Base-by-base conservation (phyloP, 2,888 invertebrate genomes). In the Thelaira solivaga region DNA sequence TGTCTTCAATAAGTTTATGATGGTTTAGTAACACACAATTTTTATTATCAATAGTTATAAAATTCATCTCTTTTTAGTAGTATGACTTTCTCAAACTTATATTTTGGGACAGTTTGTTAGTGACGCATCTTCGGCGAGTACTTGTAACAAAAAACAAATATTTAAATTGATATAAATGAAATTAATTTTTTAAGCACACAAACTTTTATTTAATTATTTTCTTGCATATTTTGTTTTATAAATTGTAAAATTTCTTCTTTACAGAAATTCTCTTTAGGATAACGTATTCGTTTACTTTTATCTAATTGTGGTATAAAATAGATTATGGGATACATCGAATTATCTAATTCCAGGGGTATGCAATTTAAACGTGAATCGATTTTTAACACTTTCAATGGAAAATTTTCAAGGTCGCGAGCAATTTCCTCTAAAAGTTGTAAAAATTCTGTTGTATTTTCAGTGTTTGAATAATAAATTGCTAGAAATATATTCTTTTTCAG, bases 21-120 rank as follows among this genome's bases (percentile, higher is more conserved):
- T 88, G 88, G 49, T 87, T 80, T 10, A 88, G 69, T 26, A 83
- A 84, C 26, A 87, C 6, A 0, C 85, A 86, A 11, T 31, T 62
- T 62, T 73, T 80, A 20, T 76, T 49, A 0, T 76, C 75, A 59
- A 80, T 69, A 26, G 45, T 62, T 20, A 86, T 53, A 64, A 80
- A 81, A 29, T 83, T 59, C 87, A 86, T 75, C 16, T 83, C 80
- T 73, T 76, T n/a, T 43, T 53, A 20, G 20, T 4, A 1, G 13
- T n/a, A 5, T 4, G 11, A 20, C 20, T 26, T 8, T 26, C 0
- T 1, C 13, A 26, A 16, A 64, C 13, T 31, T 29, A n/a, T 8
- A 29, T 26, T n/a, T 13, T n/a, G n/a, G n/a, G n/a, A n/a, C n/a
- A n/a, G n/a, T n/a, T n/a, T n/a, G n/a, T 57, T 59, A 59, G 69